These are phyloP conservation scores for Hypena proboscidalis DNA, from an alignment of 2,888 invertebrate species.

Conservation along the genomic window DNA sequence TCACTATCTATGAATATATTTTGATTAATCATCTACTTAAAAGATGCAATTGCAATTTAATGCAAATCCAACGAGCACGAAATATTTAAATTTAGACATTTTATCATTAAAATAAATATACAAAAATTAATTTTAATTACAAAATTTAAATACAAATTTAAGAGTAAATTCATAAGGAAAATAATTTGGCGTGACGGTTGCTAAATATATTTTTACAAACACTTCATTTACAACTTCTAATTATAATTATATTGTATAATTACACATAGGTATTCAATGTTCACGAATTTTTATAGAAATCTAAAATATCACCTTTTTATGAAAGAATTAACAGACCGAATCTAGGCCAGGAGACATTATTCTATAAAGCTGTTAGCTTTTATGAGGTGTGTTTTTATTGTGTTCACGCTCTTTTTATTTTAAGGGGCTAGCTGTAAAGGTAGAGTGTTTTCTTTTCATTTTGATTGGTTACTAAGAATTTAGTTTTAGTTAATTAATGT, in stretches of 20 bases:
- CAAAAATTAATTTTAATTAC: no score
- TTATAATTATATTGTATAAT: slow-evolving; percentile 57
- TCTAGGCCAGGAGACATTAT: slow-evolving; percentile 37
- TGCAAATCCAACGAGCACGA: no score
- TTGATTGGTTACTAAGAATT: no score
- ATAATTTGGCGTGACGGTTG: slow-evolving; percentile 14
- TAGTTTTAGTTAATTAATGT: no score
- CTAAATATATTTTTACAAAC: slow-evolving; percentile 23
- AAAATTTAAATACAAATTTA: no score
- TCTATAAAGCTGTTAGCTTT: slow-evolving; percentile 16
- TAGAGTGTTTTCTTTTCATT: neutral
- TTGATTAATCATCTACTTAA: no score
- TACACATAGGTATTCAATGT: slow-evolving; percentile 56
- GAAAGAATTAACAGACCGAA: slow-evolving; percentile 47
- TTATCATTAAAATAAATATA: no score
- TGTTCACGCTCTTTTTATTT: slow-evolving; percentile 32
- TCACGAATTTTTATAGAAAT: slow-evolving; percentile 48
- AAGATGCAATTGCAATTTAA: no score
- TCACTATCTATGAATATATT: no score
- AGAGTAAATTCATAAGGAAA: no score
- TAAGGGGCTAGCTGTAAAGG: slow-evolving; percentile 15
- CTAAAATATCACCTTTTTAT: slow-evolving; percentile 45
- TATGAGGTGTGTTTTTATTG: slow-evolving; percentile 13
- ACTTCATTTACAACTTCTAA: slow-evolving; percentile 53
- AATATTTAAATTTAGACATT: no score